phyloP scores from a whole-genome alignment of 2,797 vertebrate genomes.

The Artibeus lituratus region DNA sequence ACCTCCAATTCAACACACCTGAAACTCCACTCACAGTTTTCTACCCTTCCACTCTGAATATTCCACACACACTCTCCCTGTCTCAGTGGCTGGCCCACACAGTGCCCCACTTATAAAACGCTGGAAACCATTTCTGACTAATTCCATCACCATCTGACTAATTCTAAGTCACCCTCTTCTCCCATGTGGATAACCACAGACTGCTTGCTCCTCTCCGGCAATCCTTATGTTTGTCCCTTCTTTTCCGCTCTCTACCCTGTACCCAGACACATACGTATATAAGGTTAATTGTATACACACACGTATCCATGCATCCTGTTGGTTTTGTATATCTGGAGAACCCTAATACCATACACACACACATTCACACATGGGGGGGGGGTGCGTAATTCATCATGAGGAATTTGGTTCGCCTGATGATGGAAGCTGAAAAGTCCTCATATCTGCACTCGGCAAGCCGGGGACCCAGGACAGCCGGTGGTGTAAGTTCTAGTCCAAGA shows the following conservation, averaged over 20 bases:
- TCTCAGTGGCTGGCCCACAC: not conserved
- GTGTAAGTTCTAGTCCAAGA: not conserved
- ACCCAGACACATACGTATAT: not conserved
- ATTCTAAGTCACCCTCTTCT: not conserved
- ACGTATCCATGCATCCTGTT: not conserved
- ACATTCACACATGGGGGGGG: no score
- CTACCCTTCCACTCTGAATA: not conserved
- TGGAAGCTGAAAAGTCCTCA: not conserved
- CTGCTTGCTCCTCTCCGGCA: not conserved
- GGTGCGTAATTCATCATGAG: not conserved
- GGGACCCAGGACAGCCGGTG: not conserved
- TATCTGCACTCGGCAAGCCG: not conserved
- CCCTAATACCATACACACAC: not conserved
- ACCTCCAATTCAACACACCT: not conserved
- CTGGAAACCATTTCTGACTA: not conserved
- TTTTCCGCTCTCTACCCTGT: not conserved
- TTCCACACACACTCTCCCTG: not conserved
- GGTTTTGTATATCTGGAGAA: not conserved
- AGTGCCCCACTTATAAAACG: not conserved
- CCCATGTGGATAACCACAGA: not conserved
- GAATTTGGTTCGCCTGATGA: not conserved
- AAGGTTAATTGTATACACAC: not conserved
- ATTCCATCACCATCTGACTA: not conserved
- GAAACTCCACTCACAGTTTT: not conserved
- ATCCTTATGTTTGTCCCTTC: not conserved